Evolutionary conservation across 2,888 invertebrate species (phyloP).

Genomic region (Leucophenga montana): DNA sequence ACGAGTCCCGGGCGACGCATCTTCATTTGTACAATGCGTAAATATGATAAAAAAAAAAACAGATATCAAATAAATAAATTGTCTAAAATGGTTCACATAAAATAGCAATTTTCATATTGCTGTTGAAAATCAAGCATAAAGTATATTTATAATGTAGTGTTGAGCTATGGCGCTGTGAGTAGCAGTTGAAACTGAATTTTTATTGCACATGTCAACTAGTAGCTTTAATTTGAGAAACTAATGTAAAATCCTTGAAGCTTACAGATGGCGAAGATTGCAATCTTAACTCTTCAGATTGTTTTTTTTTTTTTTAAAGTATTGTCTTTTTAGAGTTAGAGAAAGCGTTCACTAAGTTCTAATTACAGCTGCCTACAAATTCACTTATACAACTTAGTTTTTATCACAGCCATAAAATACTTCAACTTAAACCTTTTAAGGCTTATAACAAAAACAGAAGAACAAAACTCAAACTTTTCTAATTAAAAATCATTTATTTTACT

Average conservation of each 20-base stretch:
- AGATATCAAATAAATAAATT: too few relatives aligned
- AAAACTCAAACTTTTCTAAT: neutral
- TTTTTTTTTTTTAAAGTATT: too few relatives aligned
- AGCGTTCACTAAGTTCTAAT: neutral
- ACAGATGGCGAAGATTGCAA: too few relatives aligned
- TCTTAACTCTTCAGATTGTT: too few relatives aligned
- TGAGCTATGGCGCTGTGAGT: conserved; percentile 3
- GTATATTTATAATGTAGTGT: neutral
- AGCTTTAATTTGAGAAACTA: conserved; percentile 6
- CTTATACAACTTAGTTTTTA: too few relatives aligned
- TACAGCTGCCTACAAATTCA: too few relatives aligned
- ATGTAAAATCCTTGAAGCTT: neutral
- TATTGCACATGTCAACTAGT: conserved; percentile 14
- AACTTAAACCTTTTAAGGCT: too few relatives aligned
- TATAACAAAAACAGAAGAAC: too few relatives aligned
- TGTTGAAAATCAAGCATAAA: conserved; percentile 1
- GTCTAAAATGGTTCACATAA: neutral
- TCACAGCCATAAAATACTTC: too few relatives aligned
- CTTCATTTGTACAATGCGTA: conserved; percentile 16
- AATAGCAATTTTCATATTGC: neutral
- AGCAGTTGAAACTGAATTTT: neutral
- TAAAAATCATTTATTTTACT: neutral
- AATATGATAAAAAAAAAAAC: neutral
- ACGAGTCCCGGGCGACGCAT: conserved; percentile 30
- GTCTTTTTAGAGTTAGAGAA: too few relatives aligned